Base-by-base conservation (phyloP, 92 coral and sea anemone species). In the Blastomussa wellsi region DNA sequence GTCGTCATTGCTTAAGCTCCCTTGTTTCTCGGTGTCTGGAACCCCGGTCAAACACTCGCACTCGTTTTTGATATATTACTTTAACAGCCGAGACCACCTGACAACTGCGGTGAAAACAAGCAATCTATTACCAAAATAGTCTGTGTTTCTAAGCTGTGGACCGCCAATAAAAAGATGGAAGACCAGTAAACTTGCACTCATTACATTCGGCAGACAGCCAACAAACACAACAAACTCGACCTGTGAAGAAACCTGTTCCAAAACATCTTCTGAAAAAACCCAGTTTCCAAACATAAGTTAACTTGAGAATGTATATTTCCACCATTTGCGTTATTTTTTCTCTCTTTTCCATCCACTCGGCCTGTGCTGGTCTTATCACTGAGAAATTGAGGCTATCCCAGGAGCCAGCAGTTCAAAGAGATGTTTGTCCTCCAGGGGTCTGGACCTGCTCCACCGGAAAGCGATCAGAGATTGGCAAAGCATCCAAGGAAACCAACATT, bases 371-470 rank as follows among this genome's bases (percentile, higher is more conserved):
- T 36, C 48, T 37, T 35, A 22, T 20, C 41, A 16, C 29, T 4
- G 48, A 15, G 29, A 53, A 36, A 19, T 37, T 77, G 48, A 53
- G 22, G 19, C 14, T 15, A 12, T 44, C 60, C 28, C 10, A 75
- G 24, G 17, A 4, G 8, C 19, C 20, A 22, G 24, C 11, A 48
- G 60, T n/a, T 13, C 39, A 67, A 48, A 48, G 11, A 5, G 53
- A 48, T 15, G 60, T n/a, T 44, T 44, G 64, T 75, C 62, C 38
- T 1, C 60, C 60, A n/a, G 79, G 60, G 6, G 79, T 75, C 24
- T 75, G 39, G 41, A 75, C 38, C 64, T 44, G 79, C 36, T 14
- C 79, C n/a, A 26, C 79, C 12, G 59, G 59, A 48, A 74, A 42
- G 39, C 39, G 39, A 74, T 74, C 55, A 74, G 33, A 42, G 55